Percentiles rank a stretch among this genome's conserved stretches.
Evolutionary conservation across 2,888 invertebrate species (phyloP).

Genomic region (Allacma fusca): DNA sequence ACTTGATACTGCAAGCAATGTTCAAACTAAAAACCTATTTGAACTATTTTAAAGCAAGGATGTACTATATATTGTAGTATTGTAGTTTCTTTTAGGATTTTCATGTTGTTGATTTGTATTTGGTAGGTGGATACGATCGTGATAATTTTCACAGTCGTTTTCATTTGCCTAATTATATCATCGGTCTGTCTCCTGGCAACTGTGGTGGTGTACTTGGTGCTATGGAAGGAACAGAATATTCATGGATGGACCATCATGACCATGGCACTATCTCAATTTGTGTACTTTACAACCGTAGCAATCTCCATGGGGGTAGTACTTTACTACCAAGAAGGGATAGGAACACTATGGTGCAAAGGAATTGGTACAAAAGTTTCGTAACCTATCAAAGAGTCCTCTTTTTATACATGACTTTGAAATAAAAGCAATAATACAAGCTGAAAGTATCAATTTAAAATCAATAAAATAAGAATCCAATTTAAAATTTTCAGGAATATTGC

Average conservation of each 20-base stretch:
- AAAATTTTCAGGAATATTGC: too few species aligned
- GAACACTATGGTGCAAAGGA: not conserved
- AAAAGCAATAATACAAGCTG: too few species aligned
- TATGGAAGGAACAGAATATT: constrained; percentile 13
- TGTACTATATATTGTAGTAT: too few species aligned
- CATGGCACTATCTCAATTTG: not conserved
- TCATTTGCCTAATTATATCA: not conserved
- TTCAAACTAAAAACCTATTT: too few species aligned
- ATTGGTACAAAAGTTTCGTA: not conserved
- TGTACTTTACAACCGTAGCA: not conserved
- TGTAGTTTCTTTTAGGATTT: too few species aligned
- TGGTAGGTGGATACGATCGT: not conserved
- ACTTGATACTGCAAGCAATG: too few species aligned
- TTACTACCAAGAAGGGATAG: not conserved
- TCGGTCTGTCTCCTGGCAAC: not conserved
- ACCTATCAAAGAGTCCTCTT: too few species aligned
- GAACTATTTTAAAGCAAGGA: too few species aligned
- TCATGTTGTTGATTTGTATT: not conserved
- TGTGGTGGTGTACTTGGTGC: not conserved
- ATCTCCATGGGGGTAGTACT: not conserved
- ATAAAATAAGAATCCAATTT: too few species aligned
- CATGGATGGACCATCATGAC: not conserved
- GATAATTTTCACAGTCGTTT: not conserved
- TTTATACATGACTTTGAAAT: too few species aligned
- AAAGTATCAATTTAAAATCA: too few species aligned